phyloP scores from a whole-genome alignment of 2,797 vertebrate species.

The Lacerta viridis region DNA sequence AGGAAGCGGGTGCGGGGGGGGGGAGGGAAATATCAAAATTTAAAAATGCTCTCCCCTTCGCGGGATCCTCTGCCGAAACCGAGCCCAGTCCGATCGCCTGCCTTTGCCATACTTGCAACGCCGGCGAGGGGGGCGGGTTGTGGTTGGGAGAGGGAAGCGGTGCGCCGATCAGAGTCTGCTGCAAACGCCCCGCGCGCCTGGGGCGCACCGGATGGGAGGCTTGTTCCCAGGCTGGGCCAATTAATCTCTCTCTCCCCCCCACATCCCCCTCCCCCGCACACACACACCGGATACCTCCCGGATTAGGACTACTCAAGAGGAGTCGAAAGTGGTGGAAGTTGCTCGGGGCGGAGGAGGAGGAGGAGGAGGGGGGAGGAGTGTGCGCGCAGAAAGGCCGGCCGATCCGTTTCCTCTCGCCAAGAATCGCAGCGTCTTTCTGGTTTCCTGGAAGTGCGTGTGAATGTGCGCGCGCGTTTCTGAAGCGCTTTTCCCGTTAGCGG shows the following conservation, averaged over 20 bases:
- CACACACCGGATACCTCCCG: neutral
- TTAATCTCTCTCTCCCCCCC: neutral
- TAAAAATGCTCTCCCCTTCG: neutral
- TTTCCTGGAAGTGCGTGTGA: slow-evolving; percentile 39
- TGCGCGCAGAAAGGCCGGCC: neutral
- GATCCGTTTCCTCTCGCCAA: neutral
- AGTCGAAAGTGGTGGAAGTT: neutral
- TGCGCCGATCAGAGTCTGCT: too few relatives aligned
- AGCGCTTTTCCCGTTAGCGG: slow-evolving; percentile 34
- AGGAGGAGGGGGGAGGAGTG: neutral
- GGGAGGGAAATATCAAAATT: neutral
- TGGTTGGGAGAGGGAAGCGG: neutral
- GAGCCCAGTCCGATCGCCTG: neutral
- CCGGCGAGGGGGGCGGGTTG: neutral
- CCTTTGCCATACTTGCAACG: neutral
- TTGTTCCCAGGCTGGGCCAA: neutral
- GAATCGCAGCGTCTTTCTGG: neutral
- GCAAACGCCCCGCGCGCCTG: neutral
- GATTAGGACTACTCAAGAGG: neutral
- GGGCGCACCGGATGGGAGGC: neutral
- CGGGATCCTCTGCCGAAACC: neutral
- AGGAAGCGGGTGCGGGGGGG: too few relatives aligned
- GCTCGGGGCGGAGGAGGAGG: neutral
- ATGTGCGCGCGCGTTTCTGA: slow-evolving; percentile 15
- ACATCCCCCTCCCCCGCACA: too few relatives aligned